These are phyloP conservation scores for Priocnemis perturbator DNA, from an alignment of 2,888 invertebrate genomes.

Conservation along the genomic window DNA sequence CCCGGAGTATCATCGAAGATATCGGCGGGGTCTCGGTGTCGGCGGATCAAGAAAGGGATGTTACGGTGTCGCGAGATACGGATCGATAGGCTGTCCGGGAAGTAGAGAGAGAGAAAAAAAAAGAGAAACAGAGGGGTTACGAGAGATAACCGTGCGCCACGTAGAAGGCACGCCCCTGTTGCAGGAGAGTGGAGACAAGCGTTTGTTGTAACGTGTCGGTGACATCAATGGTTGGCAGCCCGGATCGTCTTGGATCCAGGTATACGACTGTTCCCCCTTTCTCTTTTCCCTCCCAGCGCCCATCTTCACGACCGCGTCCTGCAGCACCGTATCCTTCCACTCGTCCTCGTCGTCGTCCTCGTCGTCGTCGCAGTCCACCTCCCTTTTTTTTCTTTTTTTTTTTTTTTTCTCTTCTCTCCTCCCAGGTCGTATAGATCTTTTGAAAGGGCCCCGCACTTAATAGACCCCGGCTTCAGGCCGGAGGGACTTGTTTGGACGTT, in stretches of 20 bases:
- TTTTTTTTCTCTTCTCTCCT: too few relatives aligned
- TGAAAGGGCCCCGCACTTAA: constrained; percentile 66
- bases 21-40: constrained; percentile 45
- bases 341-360: not conserved
- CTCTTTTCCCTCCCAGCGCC: not conserved
- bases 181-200: constrained; percentile 32
- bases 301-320: not conserved
- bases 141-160: constrained; percentile 22
- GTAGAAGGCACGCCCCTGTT: constrained; percentile 33
- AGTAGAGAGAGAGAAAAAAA: constrained; percentile 23
- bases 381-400: constrained; percentile 51
- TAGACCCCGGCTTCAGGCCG: constrained; percentile 65
- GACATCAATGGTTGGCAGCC: constrained; percentile 58
- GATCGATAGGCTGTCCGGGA: constrained; percentile 53
- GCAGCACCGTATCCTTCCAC: not conserved
- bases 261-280: constrained; percentile 25
- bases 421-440: constrained; percentile 57
- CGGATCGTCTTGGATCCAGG: constrained; percentile 29
- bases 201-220: constrained; percentile 46
- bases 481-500: constrained; percentile 72
- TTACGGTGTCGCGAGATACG: constrained; percentile 68
- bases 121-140: not conserved
- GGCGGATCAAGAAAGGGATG: constrained; percentile 73
- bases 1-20: constrained; percentile 20
- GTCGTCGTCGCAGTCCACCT: constrained; percentile 18